Evolutionary conservation across 2,888 invertebrate genomes (phyloP).

Genomic region (Cephalotes varians): DNA sequence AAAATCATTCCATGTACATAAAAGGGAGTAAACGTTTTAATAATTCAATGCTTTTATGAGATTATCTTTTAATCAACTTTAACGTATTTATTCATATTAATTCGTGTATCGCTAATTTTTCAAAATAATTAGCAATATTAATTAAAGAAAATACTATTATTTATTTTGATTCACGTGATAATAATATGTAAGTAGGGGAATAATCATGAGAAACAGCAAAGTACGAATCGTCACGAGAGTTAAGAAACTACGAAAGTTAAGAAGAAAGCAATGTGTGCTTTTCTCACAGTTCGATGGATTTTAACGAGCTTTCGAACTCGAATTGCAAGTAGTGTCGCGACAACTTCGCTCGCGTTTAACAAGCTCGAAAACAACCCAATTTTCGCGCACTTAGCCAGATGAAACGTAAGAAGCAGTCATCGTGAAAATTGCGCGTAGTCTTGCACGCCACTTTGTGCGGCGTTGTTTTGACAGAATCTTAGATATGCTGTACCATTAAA

Average conservation of each 20-base stretch:
- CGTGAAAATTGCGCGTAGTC: constrained; percentile 9
- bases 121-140: background rate
- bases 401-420: constrained; percentile 35
- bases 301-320: constrained; percentile 52
- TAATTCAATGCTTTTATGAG: background rate
- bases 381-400: constrained; percentile 20
- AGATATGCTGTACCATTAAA: background rate
- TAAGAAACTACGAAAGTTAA: constrained; percentile 16
- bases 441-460: background rate
- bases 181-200: background rate
- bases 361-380: constrained; percentile 38
- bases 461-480: background rate
- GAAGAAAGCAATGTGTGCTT: constrained; percentile 27
- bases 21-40: background rate
- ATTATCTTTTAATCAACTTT: constrained; percentile 6
- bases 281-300: constrained; percentile 46
- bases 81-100: background rate
- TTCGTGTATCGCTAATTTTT: background rate
- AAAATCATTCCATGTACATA: too few relatives aligned
- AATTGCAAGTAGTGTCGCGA: constrained; percentile 33
- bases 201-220: background rate
- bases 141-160: constrained; percentile 2
- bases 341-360: constrained; percentile 27
- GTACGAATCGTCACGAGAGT: constrained; percentile 8
- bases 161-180: background rate